These are phyloP conservation scores for Sebastes hubbsi DNA, from an alignment of 2,797 vertebrate species.

Conservation along the genomic window DNA sequence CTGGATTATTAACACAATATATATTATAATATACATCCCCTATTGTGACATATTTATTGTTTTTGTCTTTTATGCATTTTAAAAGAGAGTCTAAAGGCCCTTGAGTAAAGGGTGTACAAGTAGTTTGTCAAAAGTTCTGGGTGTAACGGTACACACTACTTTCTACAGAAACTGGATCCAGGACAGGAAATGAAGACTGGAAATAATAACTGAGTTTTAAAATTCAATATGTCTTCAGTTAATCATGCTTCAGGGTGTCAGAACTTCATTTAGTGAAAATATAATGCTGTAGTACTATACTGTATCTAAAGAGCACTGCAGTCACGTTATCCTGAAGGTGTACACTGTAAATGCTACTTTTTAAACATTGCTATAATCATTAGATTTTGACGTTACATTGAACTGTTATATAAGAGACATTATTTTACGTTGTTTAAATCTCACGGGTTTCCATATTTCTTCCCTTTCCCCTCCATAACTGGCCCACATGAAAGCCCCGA, in stretches of 20 bases:
- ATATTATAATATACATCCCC: no score
- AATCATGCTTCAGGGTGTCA: neutral
- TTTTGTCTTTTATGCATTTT: neutral
- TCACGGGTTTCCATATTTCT: conserved; percentile 1
- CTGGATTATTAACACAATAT: fast-evolving
- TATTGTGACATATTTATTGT: neutral
- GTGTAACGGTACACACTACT: neutral
- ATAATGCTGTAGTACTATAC: neutral
- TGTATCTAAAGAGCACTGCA: neutral
- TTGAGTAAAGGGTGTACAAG: neutral
- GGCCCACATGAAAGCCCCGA: conserved; percentile 14
- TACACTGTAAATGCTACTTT: neutral
- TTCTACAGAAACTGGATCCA: neutral
- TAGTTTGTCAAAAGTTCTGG: neutral
- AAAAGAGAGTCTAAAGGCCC: neutral
- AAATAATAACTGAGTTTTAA: neutral
- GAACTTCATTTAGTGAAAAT: neutral
- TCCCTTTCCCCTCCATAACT: neutral
- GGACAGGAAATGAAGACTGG: neutral
- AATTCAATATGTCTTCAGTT: neutral
- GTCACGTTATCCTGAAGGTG: neutral
- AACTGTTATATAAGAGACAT: neutral
- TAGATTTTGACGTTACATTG: neutral
- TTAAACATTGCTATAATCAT: neutral
- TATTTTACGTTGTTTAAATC: neutral